Conservation (phyloP, 2,888 invertebrate genomes). For the Agrotis puta region DNA sequence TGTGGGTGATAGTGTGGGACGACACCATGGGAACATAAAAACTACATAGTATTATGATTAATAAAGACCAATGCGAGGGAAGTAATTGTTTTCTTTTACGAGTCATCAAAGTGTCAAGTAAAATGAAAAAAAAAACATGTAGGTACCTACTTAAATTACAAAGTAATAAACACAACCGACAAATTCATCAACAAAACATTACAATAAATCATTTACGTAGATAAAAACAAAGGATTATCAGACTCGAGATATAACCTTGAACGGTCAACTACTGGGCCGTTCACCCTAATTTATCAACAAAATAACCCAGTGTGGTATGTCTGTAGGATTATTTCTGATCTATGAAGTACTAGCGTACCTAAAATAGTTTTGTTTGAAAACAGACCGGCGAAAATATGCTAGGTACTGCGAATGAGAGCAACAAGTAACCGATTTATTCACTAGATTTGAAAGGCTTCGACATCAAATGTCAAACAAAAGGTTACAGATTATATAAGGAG, state of each 20-base stretch:
- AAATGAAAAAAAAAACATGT: neutral
- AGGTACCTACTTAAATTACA: constrained; percentile 10
- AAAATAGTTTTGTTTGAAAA: constrained; percentile 75
- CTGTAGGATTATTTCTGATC: constrained; percentile 69
- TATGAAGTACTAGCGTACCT: constrained; percentile 58
- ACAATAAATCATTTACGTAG: constrained; percentile 59
- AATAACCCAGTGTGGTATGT: constrained; percentile 51
- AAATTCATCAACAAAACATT: constrained; percentile 57
- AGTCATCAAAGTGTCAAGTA: neutral
- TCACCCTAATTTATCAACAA: constrained; percentile 67
- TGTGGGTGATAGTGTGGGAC: constrained; percentile 56
- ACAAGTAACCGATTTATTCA: constrained; percentile 77
- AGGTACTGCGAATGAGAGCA: constrained; percentile 69
- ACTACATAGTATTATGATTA: constrained; percentile 16
- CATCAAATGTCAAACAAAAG: constrained; percentile 86
- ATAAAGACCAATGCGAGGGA: neutral
- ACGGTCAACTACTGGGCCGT: constrained; percentile 60
- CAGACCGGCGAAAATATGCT: constrained; percentile 74
- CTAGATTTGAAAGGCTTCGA: constrained; percentile 78
- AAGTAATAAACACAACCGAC: constrained; percentile 28
- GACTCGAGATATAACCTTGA: constrained; percentile 63
- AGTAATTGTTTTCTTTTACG: neutral
- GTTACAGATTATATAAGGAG: constrained; percentile 84
- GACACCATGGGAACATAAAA: constrained; percentile 20
- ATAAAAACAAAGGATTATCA: constrained; percentile 61